These are phyloP conservation scores for Denticeps clupeoides DNA, from an alignment of 2,797 vertebrate genomes.

Conservation along the genomic window DNA sequence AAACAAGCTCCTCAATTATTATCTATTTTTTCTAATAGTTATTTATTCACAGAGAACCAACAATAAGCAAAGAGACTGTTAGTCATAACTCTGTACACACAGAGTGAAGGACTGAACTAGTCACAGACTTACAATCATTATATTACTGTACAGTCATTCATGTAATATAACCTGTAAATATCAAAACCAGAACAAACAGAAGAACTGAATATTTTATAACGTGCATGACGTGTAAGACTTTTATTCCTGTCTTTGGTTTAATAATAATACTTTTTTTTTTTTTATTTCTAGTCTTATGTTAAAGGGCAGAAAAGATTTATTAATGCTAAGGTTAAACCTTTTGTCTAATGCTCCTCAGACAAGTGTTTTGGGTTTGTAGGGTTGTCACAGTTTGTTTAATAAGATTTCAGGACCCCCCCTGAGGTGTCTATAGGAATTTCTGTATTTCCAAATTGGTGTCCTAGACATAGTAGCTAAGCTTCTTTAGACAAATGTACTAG, in stretches of 20 bases:
- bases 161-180: slow-evolving; percentile 87
- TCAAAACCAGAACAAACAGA: slow-evolving; percentile 70
- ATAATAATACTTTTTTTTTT: slow-evolving; percentile 51
- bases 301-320: slow-evolving; percentile 41
- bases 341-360: slow-evolving; percentile 12
- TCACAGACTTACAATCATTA: not conserved
- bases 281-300: slow-evolving; percentile 56
- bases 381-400: slow-evolving; percentile 57
- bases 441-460: slow-evolving; percentile 41
- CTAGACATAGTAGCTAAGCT: too few species aligned
- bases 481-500: too few species aligned
- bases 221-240: slow-evolving; percentile 77
- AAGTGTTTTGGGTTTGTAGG: slow-evolving; percentile 36
- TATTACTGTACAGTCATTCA: slow-evolving; percentile 73
- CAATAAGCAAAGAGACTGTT: not conserved
- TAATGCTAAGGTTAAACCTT: slow-evolving; percentile 6
- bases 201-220: slow-evolving; percentile 83
- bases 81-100: not conserved
- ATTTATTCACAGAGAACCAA: slow-evolving; percentile 28
- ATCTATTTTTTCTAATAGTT: not conserved
- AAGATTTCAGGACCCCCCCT: slow-evolving; percentile 5
- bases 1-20: not conserved
- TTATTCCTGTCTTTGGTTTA: slow-evolving; percentile 74
- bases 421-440: not conserved
- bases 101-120: not conserved